These are phyloP conservation scores for Nowickia ferox DNA, from an alignment of 2,888 invertebrate species.

Conservation along the genomic window DNA sequence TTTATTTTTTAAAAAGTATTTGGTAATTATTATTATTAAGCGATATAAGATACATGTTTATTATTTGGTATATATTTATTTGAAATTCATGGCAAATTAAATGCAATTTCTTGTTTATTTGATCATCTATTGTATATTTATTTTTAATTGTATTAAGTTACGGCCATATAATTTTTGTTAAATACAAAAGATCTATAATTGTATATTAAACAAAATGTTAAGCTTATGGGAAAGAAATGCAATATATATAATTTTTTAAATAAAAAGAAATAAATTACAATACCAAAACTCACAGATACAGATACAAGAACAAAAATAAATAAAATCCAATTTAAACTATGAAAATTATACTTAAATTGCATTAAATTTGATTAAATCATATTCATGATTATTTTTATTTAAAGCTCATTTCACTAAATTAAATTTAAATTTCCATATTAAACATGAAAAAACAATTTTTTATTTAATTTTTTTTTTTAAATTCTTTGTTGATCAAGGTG, in stretches of 20 bases:
- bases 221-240: not conserved
- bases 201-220: not conserved
- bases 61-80: not conserved
- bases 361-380: not conserved
- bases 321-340: not conserved
- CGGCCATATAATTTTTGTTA: not conserved
- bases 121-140: not conserved
- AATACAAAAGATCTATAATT: not conserved
- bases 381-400: not conserved
- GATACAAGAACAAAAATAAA: not conserved
- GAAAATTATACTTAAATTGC: not conserved
- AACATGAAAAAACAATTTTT: not conserved
- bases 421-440: not conserved
- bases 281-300: not conserved
- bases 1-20: conserved; percentile 29
- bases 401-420: not conserved
- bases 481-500: too few species aligned
- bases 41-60: conserved; percentile 44
- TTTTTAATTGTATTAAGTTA: not conserved
- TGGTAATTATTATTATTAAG: conserved; percentile 35
- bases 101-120: conserved; percentile 32
- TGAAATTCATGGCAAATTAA: conserved; percentile 33
- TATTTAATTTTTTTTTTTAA: not conserved
- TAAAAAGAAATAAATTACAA: not conserved
- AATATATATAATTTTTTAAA: not conserved